Percentiles rank a stretch among this genome's conserved stretches.
phyloP scores from a whole-genome alignment of 2,113 vertebrate species.

The Lichenostomus cassidix region DNA sequence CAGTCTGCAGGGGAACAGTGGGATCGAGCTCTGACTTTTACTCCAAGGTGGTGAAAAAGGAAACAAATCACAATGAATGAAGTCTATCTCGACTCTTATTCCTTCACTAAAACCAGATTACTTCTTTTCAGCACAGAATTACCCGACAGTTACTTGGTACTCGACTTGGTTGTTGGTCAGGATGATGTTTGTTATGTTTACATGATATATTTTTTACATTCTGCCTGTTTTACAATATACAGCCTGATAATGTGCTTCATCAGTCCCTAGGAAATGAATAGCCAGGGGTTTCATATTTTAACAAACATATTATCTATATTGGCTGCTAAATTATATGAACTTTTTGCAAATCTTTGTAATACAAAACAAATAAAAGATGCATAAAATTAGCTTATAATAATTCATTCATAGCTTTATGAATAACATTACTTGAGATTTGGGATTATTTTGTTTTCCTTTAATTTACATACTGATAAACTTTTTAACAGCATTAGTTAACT shows the following conservation, averaged over 20 bases:
- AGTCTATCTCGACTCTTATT: not conserved
- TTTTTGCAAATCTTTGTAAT: not conserved
- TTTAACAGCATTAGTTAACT: not conserved
- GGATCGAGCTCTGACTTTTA: not conserved
- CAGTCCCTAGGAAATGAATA: not conserved
- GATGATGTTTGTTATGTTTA: not conserved
- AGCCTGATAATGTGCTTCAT: not conserved
- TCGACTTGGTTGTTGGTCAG: not conserved
- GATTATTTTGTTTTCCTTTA: not conserved
- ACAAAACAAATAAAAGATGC: not conserved
- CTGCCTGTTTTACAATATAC: not conserved
- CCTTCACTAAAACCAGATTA: not conserved
- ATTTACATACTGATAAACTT: not conserved
- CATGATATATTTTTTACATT: not conserved
- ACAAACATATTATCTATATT: not conserved
- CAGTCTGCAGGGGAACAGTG: not conserved
- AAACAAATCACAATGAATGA: not conserved
- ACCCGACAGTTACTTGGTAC: not conserved
- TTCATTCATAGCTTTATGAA: not conserved
- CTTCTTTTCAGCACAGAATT: not conserved
- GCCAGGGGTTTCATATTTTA: not conserved
- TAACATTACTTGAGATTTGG: not conserved
- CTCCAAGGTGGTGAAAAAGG: not conserved
- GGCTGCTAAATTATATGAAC: not conserved
- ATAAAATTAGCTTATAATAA: not conserved